phyloP scores from a whole-genome alignment of 2,113 vertebrate genomes.

The Spilogale gracilis region DNA sequence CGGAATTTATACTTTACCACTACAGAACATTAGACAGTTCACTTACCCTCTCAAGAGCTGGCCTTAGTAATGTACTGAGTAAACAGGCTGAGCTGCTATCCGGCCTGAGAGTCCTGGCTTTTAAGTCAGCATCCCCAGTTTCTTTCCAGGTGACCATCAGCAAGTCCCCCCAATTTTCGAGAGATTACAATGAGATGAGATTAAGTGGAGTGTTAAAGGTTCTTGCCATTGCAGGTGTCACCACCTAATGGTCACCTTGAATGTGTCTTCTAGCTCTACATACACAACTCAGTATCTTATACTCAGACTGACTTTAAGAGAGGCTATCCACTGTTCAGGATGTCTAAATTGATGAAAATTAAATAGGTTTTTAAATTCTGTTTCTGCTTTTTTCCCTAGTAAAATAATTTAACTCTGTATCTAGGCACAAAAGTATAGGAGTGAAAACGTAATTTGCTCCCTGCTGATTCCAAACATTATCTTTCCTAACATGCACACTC shows the following conservation, averaged over 20 bases:
- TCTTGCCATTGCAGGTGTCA: neutral
- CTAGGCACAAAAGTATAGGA: neutral
- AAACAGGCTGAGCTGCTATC: neutral
- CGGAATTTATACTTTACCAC: neutral
- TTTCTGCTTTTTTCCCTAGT: neutral
- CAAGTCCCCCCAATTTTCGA: neutral
- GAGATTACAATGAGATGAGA: neutral
- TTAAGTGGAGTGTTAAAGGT: neutral
- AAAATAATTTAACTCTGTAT: constrained; percentile 17
- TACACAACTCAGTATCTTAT: neutral
- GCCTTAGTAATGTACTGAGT: neutral
- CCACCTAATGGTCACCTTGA: neutral
- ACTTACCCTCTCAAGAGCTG: neutral
- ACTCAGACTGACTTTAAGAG: neutral
- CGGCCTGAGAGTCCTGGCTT: neutral
- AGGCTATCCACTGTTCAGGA: neutral
- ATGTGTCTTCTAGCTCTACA: neutral
- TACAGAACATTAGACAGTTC: neutral
- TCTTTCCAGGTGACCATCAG: neutral
- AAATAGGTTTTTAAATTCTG: neutral
- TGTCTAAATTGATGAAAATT: constrained; percentile 3
- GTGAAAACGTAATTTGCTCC: neutral
- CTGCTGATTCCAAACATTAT: neutral
- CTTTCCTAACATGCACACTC: neutral
- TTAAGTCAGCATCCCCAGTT: neutral